phyloP scores from a whole-genome alignment of 2,888 invertebrate genomes.

The Stegana nigrithorax region DNA sequence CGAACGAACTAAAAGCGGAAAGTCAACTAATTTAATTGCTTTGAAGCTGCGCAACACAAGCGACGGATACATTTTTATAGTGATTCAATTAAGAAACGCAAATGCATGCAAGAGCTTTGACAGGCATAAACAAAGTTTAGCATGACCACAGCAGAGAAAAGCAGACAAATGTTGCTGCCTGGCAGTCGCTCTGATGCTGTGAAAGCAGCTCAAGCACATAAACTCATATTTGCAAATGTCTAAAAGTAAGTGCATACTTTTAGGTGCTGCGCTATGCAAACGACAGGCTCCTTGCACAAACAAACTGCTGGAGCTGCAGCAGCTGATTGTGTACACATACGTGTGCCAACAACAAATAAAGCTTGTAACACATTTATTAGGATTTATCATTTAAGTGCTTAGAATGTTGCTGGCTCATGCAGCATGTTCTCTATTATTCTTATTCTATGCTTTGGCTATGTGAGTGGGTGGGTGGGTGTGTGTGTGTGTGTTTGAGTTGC shows the following conservation, averaged over 20 bases:
- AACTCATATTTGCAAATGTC: slow-evolving; percentile 13
- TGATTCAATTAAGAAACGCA: too few species aligned
- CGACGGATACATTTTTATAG: background rate
- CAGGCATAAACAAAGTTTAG: background rate
- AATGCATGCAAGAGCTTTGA: too few species aligned
- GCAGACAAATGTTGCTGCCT: background rate
- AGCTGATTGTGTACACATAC: background rate
- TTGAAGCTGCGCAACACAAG: background rate
- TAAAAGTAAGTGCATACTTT: slow-evolving; percentile 4
- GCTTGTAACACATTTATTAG: slow-evolving; percentile 12
- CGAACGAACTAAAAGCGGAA: background rate
- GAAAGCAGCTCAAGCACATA: background rate
- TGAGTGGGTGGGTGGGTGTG: background rate
- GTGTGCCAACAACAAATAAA: slow-evolving; percentile 4
- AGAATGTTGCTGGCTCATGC: background rate
- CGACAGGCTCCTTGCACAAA: slow-evolving; percentile 2
- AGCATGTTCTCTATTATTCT: background rate
- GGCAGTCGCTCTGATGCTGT: too few species aligned
- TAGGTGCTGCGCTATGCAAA: background rate
- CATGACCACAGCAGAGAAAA: background rate
- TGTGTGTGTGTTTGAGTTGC: background rate
- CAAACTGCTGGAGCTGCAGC: background rate
- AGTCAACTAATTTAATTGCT: slow-evolving; percentile 2
- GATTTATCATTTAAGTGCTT: slow-evolving; percentile 4
- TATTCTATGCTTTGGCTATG: background rate